phyloP scores from a whole-genome alignment of 2,888 invertebrate genomes.

The Nomada ruficornis region DNA sequence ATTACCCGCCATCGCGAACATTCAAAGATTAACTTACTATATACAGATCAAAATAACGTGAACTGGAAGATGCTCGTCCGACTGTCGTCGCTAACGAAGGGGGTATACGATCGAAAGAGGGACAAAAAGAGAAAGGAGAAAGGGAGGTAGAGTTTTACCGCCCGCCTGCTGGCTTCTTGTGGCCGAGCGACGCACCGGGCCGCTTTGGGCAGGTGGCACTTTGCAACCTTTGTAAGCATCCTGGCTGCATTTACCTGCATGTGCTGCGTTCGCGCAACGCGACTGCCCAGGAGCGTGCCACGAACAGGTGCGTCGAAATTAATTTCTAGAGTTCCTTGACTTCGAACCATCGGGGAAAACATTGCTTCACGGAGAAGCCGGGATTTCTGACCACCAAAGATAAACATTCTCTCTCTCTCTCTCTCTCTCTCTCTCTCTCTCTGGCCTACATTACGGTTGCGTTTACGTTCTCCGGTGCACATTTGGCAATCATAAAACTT shows the following conservation, averaged over 20 bases:
- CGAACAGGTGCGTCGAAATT: constrained; percentile 63
- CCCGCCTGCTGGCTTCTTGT: constrained; percentile 67
- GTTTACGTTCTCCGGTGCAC: too few relatives aligned
- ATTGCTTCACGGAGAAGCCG: background rate
- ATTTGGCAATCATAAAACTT: too few relatives aligned
- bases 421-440: too few relatives aligned
- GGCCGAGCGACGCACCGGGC: constrained; percentile 64
- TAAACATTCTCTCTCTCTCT: too few relatives aligned
- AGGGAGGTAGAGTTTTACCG: constrained; percentile 61
- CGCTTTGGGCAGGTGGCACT: constrained; percentile 72
- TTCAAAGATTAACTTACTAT: too few relatives aligned
- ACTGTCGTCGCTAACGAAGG: constrained; percentile 35
- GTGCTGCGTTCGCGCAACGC: constrained; percentile 62
- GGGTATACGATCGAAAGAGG: constrained; percentile 33
- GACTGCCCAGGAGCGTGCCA: constrained; percentile 62
- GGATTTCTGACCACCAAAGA: background rate
- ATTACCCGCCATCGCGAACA: too few relatives aligned
- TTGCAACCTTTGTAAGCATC: constrained; percentile 75
- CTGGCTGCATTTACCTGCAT: constrained; percentile 70
- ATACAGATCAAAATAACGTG: background rate
- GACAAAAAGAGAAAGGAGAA: constrained; percentile 55
- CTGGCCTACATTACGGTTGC: too few relatives aligned
- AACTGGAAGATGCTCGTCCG: constrained; percentile 14
- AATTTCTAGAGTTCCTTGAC: constrained; percentile 56
- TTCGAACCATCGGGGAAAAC: constrained; percentile 49